Conservation (phyloP, 2,113 vertebrate species). For the Raphicerus campestris region DNA sequence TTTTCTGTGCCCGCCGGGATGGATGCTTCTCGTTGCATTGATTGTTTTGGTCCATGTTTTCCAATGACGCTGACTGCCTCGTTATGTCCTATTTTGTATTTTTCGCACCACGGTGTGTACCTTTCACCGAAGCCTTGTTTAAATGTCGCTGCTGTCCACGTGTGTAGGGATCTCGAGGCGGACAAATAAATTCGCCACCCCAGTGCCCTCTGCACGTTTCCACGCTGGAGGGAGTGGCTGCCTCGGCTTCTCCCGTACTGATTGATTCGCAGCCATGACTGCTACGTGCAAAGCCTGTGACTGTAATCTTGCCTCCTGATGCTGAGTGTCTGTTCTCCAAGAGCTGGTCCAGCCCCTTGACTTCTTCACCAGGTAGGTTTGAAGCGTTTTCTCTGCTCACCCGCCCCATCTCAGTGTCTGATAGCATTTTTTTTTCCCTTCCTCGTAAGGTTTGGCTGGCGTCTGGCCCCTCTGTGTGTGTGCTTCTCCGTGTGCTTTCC, state of each 20-base stretch:
- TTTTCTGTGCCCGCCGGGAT: neutral
- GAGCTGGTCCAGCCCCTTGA: neutral
- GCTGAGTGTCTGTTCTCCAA: neutral
- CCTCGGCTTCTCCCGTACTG: neutral
- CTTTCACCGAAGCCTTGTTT: neutral
- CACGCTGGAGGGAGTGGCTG: neutral
- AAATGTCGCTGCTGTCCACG: rapidly evolving
- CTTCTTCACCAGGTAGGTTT: neutral
- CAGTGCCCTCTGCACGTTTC: rapidly evolving
- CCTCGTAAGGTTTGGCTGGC: neutral
- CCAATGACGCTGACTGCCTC: neutral
- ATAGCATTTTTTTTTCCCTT: neutral
- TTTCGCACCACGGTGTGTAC: rapidly evolving
- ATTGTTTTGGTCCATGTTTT: neutral
- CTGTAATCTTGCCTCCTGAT: neutral
- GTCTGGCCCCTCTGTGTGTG: rapidly evolving
- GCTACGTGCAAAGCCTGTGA: rapidly evolving
- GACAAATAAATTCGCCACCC: neutral
- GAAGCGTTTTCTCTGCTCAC: neutral
- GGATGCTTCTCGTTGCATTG: neutral
- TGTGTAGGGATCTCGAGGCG: rapidly evolving
- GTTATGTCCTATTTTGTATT: neutral
- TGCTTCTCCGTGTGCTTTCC: neutral
- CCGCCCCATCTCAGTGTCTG: neutral
- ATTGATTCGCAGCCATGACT: neutral